Percentiles rank a stretch among this genome's conserved stretches.
These are phyloP conservation scores for Euclidia mi DNA, from an alignment of 2,888 invertebrate genomes.

Conservation along the genomic window DNA sequence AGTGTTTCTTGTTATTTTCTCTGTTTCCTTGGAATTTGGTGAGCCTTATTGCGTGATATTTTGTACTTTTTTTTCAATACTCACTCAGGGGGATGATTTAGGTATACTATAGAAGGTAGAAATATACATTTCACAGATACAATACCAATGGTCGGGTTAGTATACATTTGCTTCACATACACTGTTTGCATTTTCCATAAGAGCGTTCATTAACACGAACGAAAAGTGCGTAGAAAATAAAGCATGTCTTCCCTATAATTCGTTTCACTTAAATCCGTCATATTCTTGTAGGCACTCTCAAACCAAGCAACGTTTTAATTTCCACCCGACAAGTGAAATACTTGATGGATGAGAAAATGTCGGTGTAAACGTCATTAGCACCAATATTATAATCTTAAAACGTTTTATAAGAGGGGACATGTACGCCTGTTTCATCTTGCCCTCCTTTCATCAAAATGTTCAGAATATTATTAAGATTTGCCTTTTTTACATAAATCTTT, in stretches of 20 bases:
- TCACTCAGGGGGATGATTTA: too few species aligned
- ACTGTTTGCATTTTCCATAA: background rate
- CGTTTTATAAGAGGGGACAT: slow-evolving; percentile 13
- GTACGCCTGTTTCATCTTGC: too few species aligned
- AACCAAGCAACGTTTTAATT: slow-evolving; percentile 13
- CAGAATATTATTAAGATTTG: too few species aligned
- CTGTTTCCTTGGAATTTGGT: background rate
- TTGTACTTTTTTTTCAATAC: too few species aligned
- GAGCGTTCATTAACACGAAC: too few species aligned
- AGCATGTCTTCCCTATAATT: background rate
- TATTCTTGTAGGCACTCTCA: slow-evolving; percentile 1
- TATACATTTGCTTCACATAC: background rate
- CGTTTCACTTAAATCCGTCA: slow-evolving; percentile 3
- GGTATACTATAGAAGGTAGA: too few species aligned
- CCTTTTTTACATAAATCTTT: too few species aligned
- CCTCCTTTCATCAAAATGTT: too few species aligned
- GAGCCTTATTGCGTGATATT: too few species aligned
- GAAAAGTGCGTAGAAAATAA: background rate
- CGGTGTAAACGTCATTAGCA: slow-evolving; percentile 11
- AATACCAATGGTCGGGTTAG: background rate
- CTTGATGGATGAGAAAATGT: slow-evolving; percentile 19
- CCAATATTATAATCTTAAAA: slow-evolving; percentile 13
- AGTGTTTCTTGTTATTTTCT: slow-evolving; percentile 17
- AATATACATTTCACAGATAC: too few species aligned
- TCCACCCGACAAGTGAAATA: slow-evolving; percentile 7